phyloP scores from a whole-genome alignment of 2,888 invertebrate genomes.

The Drosophila limbata region DNA sequence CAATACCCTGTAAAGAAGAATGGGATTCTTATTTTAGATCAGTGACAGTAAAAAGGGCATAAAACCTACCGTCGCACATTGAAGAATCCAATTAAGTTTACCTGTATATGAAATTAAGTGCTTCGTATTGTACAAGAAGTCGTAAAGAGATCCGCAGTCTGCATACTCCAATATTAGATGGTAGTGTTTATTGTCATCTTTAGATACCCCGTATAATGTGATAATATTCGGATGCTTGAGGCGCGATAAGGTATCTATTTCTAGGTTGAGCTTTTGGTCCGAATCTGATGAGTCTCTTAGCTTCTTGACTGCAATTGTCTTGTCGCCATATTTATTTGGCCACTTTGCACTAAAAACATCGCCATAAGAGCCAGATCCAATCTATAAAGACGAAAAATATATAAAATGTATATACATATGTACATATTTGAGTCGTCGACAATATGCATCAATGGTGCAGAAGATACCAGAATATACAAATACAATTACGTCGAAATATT shows the following conservation, averaged over 20 bases:
- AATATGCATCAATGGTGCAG: not conserved
- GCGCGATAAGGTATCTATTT: not conserved
- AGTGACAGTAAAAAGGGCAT: not conserved
- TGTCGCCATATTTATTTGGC: not conserved
- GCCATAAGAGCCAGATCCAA: not conserved
- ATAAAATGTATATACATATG: not conserved
- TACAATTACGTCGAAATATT: not conserved
- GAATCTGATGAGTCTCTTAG: not conserved
- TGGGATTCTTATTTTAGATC: too few species aligned
- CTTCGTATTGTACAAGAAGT: not conserved
- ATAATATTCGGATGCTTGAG: conserved; percentile 18
- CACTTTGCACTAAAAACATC: not conserved
- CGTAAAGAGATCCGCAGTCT: conserved; percentile 2
- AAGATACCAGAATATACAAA: not conserved
- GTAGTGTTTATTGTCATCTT: not conserved
- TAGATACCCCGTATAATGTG: conserved; percentile 1
- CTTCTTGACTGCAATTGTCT: conserved; percentile 3
- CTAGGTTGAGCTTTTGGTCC: not conserved
- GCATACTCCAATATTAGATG: conserved; percentile 12
- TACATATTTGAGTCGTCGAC: too few species aligned
- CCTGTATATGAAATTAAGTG: not conserved
- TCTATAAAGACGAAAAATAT: not conserved
- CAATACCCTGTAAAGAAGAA: conserved; percentile 3
- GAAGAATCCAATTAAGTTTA: conserved; percentile 20
- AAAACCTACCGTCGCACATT: conserved; percentile 17